A percentile compares a stretch with the other conserved stretches of the same genome.
These are phyloP conservation scores for Agrochola macilenta DNA, from an alignment of 2,888 invertebrate genomes.

Conservation along the genomic window DNA sequence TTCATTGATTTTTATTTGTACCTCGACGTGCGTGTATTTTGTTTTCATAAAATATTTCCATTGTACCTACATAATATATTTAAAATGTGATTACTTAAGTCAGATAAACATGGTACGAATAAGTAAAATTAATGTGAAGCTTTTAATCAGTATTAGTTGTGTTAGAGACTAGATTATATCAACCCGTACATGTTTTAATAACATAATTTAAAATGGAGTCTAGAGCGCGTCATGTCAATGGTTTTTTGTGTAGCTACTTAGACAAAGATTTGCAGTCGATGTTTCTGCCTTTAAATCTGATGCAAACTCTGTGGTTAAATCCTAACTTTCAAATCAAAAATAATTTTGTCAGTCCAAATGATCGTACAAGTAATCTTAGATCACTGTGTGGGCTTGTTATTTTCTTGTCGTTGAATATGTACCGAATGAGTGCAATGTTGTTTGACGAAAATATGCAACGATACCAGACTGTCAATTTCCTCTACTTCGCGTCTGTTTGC, in stretches of 20 bases:
- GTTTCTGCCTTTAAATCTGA: conserved; percentile 36
- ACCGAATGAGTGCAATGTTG: neutral
- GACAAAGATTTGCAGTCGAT: conserved; percentile 41
- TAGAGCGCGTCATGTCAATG: neutral
- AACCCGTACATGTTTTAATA: neutral
- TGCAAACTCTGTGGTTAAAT: conserved; percentile 26
- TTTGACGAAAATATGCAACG: conserved; percentile 4
- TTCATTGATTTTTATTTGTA: neutral
- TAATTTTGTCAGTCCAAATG: conserved; percentile 27
- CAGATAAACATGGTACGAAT: neutral
- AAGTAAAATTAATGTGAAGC: neutral
- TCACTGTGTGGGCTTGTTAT: conserved; percentile 21
- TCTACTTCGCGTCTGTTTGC: conserved; percentile 19
- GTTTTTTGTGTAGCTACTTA: neutral
- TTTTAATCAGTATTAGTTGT: neutral
- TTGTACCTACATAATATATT: neutral
- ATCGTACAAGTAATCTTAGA: conserved; percentile 8
- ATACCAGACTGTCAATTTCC: conserved; percentile 9
- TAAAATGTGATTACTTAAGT: neutral
- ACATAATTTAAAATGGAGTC: conserved; percentile 13
- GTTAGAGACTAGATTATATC: neutral
- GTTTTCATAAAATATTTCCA: neutral
- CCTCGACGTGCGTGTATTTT: neutral
- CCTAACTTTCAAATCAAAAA: conserved; percentile 38
- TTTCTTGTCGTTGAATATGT: neutral